Base-by-base conservation (phyloP, 2,113 vertebrate genomes). In the Semicossyphus pulcher region DNA sequence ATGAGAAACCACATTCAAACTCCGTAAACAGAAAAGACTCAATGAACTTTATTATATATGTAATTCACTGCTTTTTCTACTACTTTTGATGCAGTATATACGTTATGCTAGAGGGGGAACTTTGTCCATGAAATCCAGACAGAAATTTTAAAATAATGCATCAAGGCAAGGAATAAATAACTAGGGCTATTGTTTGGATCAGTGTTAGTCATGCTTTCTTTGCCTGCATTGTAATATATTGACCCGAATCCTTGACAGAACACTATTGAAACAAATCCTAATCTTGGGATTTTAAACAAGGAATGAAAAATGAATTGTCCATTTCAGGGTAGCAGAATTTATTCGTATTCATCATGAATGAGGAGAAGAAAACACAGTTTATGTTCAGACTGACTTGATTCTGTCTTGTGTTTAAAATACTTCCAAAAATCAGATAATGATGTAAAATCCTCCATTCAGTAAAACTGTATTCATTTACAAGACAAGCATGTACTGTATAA, bases 341-440 rank as follows among this genome's bases (percentile, higher is more conserved):
- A 87, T 79, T 87, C 57, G 5, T 53, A 61, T 60, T 58, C 28
- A n/a, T 70, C 57, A 62, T 42, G 16, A 79, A 64, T 52, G 61
- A 12, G 6, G 62, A 60, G 25, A 77, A 52, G 23, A 41, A 58
- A 37, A 75, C 32, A 69, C 15, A 61, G 28, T 44, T 62, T 81
- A 34, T 47, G 16, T 45, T 70, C 18, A 54, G n/a, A 29, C 80
- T 86, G 70, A 80, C 81, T 83, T 82, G 78, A 36, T 65, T 85
- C 21, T 61, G 41, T 60, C 12, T 45, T 11, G 5, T 62, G 25
- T 21, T 45, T 8, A 3, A 69, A 71, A 31, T 4, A 42, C 15
- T 9, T 74, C 48, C 23, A 62, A 29, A 54, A 29, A 49, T 56
- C 10, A 41, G 45, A 34, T n/a, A 52, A 36, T 23, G 5, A 58